Evolutionary conservation across 1,140 invertebrate species (phyloP).

Genomic region (Cherax quadricarinatus): DNA sequence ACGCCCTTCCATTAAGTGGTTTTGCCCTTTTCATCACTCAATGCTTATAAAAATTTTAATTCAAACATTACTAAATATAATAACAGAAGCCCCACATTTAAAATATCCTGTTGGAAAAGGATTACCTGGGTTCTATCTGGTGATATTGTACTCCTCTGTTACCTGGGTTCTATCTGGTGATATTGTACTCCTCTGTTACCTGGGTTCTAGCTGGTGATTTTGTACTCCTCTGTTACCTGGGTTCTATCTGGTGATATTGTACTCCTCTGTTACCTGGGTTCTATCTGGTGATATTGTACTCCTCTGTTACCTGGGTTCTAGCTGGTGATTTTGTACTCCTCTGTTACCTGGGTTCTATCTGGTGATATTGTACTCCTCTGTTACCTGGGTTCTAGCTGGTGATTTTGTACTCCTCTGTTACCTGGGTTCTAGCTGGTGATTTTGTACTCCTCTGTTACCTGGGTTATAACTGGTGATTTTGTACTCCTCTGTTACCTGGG

Average conservation of each 20-base stretch:
- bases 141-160: not conserved
- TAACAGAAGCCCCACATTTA: too few species aligned
- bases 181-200: not conserved
- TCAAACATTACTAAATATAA: too few species aligned
- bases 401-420: not conserved
- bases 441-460: not conserved
- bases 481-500: not conserved
- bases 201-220: not conserved
- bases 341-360: not conserved
- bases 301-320: not conserved
- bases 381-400: not conserved
- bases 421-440: not conserved
- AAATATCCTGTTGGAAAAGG: too few species aligned
- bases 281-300: not conserved
- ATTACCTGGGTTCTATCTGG: not conserved
- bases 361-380: not conserved
- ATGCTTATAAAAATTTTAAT: too few species aligned
- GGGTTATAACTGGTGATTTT: not conserved
- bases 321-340: not conserved
- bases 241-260: not conserved
- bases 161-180: not conserved
- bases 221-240: not conserved
- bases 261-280: not conserved
- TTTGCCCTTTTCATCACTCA: too few species aligned
- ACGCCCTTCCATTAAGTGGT: too few species aligned